Evolutionary conservation across 2,888 invertebrate genomes (phyloP).

Genomic region (Fabriciana adippe): DNA sequence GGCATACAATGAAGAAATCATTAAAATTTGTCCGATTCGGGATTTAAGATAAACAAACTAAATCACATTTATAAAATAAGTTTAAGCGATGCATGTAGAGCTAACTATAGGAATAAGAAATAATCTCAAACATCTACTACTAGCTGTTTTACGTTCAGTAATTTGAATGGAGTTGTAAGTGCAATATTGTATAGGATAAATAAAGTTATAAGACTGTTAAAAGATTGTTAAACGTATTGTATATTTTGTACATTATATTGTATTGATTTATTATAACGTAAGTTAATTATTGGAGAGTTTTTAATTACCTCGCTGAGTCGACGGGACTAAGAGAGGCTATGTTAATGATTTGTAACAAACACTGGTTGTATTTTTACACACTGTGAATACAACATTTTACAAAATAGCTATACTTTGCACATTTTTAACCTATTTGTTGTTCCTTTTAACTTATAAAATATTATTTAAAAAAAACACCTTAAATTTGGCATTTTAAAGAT

Average conservation of each 20-base stretch:
- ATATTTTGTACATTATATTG: slow-evolving; percentile 77
- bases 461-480: slow-evolving; percentile 33
- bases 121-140: slow-evolving; percentile 46
- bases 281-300: slow-evolving; percentile 62
- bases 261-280: slow-evolving; percentile 68
- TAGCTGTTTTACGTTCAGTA: slow-evolving; percentile 31
- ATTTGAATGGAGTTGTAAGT: slow-evolving; percentile 54
- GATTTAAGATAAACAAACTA: slow-evolving; percentile 5
- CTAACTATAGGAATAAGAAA: slow-evolving; percentile 40
- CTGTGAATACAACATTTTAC: slow-evolving; percentile 37
- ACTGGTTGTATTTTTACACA: slow-evolving; percentile 36
- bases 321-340: slow-evolving; percentile 56
- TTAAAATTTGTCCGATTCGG: slow-evolving; percentile 13
- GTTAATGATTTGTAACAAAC: slow-evolving; percentile 48
- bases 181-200: slow-evolving; percentile 77
- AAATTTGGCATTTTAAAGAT: slow-evolving; percentile 18
- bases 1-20: slow-evolving; percentile 5
- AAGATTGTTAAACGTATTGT: slow-evolving; percentile 76
- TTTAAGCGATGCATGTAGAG: slow-evolving; percentile 25
- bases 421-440: slow-evolving; percentile 36
- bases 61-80: slow-evolving; percentile 3
- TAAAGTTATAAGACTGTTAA: slow-evolving; percentile 81
- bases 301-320: slow-evolving; percentile 56
- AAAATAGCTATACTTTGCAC: slow-evolving; percentile 33
- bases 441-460: slow-evolving; percentile 26